Conservation (phyloP, 2,888 invertebrate genomes). For the Mechanitis mazaeus region DNA sequence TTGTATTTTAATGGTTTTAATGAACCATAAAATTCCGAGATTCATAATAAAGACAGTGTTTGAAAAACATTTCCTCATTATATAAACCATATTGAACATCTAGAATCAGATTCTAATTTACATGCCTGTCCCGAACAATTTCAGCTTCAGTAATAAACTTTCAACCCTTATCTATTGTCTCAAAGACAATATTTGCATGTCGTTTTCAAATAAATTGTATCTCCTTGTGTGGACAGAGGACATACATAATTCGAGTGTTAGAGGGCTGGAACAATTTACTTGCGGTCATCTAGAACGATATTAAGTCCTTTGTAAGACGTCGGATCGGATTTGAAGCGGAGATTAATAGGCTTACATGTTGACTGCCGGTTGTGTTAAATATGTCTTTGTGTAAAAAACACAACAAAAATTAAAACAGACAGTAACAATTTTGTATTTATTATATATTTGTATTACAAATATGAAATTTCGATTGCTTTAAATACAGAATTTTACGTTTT, state of each 20-base stretch:
- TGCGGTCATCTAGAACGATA: constrained; percentile 28
- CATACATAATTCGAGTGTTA: constrained; percentile 32
- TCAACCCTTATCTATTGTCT: background rate
- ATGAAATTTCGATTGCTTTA: too few relatives aligned
- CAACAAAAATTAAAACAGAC: too few relatives aligned
- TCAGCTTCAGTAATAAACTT: constrained; percentile 5
- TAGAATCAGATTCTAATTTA: constrained; percentile 20
- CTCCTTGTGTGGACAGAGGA: constrained; percentile 26
- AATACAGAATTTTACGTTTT: too few relatives aligned
- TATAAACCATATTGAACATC: background rate
- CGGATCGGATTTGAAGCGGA: constrained; percentile 11
- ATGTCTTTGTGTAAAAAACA: too few relatives aligned
- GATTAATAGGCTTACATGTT: constrained; percentile 1
- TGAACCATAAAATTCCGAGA: too few relatives aligned
- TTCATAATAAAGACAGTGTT: too few relatives aligned
- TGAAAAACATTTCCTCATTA: constrained; percentile 1
- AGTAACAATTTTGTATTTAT: too few relatives aligned
- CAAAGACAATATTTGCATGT: constrained; percentile 14
- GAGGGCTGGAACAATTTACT: constrained; percentile 23
- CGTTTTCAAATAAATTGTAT: constrained; percentile 14
- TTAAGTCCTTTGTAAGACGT: constrained; percentile 30
- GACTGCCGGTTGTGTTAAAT: background rate
- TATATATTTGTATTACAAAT: too few relatives aligned
- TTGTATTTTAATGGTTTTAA: too few relatives aligned
- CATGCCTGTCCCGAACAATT: constrained; percentile 23